Percentiles rank a stretch among this genome's conserved stretches.
Evolutionary conservation across 2,797 vertebrate genomes (phyloP).

Genomic region (Nannoperca obscura): DNA sequence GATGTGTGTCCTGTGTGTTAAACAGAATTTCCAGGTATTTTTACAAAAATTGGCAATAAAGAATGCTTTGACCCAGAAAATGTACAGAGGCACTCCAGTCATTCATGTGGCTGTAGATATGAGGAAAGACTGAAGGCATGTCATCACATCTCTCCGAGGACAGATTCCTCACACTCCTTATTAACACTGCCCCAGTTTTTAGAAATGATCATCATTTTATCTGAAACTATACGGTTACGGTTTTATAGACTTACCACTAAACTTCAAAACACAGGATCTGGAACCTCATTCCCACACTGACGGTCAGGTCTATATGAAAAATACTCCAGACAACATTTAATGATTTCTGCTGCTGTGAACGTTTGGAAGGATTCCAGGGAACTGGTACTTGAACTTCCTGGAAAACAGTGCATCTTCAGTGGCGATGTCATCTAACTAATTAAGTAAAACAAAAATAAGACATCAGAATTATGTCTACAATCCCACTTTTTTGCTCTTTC

Average conservation of each 20-base stretch:
- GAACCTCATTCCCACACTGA: no score
- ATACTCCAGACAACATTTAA: background rate
- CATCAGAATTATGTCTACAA: background rate
- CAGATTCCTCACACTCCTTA: background rate
- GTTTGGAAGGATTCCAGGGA: no score
- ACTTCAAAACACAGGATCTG: background rate
- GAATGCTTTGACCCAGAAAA: background rate
- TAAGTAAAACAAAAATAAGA: background rate
- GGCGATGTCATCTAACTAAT: background rate
- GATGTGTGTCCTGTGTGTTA: no score
- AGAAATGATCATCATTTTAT: background rate
- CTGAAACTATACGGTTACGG: background rate
- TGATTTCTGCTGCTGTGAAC: background rate
- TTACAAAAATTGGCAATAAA: background rate
- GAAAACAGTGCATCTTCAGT: no score
- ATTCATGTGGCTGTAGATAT: background rate
- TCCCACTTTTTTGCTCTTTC: background rate
- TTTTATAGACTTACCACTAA: background rate
- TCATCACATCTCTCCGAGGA: background rate
- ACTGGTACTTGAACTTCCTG: no score
- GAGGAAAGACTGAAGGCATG: background rate
- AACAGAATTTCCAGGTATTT: no score
- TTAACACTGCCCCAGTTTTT: constrained; percentile 11
- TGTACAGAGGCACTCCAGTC: background rate
- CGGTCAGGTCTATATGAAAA: background rate